Evolutionary conservation across 37 sponge, comb jelly and placozoan genomes (phyloP), one percentile per base, ranked within the genome.

Genomic region (Bolinopsis microptera): DNA sequence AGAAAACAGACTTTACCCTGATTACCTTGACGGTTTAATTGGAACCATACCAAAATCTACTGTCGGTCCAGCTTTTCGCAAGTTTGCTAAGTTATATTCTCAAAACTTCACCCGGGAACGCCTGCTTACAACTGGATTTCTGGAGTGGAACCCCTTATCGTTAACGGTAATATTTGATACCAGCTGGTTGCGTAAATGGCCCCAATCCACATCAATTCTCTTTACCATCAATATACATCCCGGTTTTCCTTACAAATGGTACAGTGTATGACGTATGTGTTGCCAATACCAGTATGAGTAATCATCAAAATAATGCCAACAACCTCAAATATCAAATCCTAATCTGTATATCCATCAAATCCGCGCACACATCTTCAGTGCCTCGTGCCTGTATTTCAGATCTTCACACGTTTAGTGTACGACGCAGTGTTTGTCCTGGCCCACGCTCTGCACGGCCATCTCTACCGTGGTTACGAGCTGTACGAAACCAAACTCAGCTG

Each of bases 381-480:
- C n/a, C n/a, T n/a, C n/a, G n/a, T n/a, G n/a, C n/a, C n/a, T 18
- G 3, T 28, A 3, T 28, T 72, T 3, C 75, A 72, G 75, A 72
- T 72, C 75, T 72, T 72, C 18, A 72, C 75, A 30, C 26, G 75
- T n/a, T 28, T 72, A n/a, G 31, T 72, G 31, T 72, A 72, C 75
- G 75, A 72, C 75, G 26, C 75, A 5, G 75, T 72, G 26, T 72
- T n/a, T n/a, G 31, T 72, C 26, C 26, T 72, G 75, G 75, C 22
- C 26, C 75, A 21, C 18, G 75, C 75, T 28, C 75, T 72, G 5
- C 75, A 72, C 75, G 31, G 18, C 26, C 31, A 72, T 28, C 31
- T 72, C n/a, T 72, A n/a, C 26, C 5, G 75, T 23, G 75, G 75
- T 24, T 30, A 30, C 26, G 75, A 72, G 75, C 75, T 72, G 75